Evolutionary conservation across 2,113 vertebrate genomes (phyloP).

Genomic region (Nyctibius bracteatus): DNA sequence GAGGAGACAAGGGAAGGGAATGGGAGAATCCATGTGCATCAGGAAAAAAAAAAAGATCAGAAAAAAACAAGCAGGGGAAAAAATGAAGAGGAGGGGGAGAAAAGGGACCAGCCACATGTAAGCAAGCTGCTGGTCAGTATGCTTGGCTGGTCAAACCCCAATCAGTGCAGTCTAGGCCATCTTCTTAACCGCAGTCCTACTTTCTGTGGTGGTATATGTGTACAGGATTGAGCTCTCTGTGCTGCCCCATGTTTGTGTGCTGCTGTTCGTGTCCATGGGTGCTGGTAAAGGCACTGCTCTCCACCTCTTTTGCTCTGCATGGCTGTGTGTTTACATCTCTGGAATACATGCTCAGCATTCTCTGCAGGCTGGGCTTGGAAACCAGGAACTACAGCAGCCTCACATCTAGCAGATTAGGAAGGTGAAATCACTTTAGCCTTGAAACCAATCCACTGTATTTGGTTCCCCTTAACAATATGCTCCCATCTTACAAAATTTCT

Average conservation of each 20-base stretch:
- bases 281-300: not conserved
- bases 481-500: not conserved
- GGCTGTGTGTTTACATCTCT: not conserved
- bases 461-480: not conserved
- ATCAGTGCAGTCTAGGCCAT: not conserved
- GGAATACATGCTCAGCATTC: not conserved
- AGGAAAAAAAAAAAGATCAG: not conserved
- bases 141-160: fast-evolving
- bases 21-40: fast-evolving
- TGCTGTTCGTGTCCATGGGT: not conserved
- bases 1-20: not conserved
- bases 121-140: not conserved
- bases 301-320: not conserved
- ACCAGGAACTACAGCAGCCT: not conserved
- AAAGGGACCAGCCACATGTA: not conserved
- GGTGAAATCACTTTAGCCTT: not conserved
- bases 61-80: not conserved
- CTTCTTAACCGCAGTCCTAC: not conserved
- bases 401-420: not conserved
- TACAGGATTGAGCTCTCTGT: not conserved
- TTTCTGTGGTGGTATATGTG: not conserved
- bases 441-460: not conserved
- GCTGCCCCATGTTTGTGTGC: not conserved
- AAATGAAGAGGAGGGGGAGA: not conserved
- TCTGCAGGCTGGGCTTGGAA: not conserved